phyloP scores from a whole-genome alignment of 2,888 invertebrate species.

The Stenotaenia linearis region DNA sequence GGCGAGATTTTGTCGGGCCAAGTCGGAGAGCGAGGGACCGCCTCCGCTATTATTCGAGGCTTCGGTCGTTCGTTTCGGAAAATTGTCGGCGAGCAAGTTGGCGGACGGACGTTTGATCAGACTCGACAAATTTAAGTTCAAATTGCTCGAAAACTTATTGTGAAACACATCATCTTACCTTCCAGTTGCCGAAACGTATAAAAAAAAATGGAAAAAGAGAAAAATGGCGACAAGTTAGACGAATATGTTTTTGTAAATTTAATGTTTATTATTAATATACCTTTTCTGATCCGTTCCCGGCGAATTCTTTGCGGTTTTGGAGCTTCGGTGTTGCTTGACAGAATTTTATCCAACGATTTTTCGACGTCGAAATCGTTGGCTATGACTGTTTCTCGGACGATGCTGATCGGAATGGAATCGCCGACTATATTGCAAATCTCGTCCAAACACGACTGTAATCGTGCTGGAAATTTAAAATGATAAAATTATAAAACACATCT shows the following conservation, averaged over 20 bases:
- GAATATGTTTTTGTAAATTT: background rate
- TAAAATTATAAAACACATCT: background rate
- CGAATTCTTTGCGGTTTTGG: constrained; percentile 46
- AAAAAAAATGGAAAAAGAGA: constrained; percentile 40
- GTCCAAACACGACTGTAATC: constrained; percentile 75
- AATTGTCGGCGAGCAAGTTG: background rate
- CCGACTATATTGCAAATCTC: constrained; percentile 74
- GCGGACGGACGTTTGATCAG: constrained; percentile 1
- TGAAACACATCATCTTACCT: constrained; percentile 51
- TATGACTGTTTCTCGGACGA: constrained; percentile 65
- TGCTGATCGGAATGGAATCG: constrained; percentile 65
- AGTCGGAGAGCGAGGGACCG: background rate
- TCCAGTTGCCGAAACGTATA: constrained; percentile 46
- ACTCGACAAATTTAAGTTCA: background rate
- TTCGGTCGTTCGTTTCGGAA: constrained; percentile 13
- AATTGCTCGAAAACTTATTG: background rate
- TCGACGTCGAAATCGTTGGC: constrained; percentile 66
- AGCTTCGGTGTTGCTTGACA: constrained; percentile 46
- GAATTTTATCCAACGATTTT: constrained; percentile 65
- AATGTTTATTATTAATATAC: constrained; percentile 42
- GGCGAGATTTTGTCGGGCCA: background rate
- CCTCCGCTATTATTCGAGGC: background rate
- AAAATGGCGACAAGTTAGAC: constrained; percentile 31
- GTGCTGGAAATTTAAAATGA: constrained; percentile 53
- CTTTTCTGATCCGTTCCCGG: constrained; percentile 42